phyloP scores from a whole-genome alignment of 2,888 invertebrate species.

The Watsonalla binaria region DNA sequence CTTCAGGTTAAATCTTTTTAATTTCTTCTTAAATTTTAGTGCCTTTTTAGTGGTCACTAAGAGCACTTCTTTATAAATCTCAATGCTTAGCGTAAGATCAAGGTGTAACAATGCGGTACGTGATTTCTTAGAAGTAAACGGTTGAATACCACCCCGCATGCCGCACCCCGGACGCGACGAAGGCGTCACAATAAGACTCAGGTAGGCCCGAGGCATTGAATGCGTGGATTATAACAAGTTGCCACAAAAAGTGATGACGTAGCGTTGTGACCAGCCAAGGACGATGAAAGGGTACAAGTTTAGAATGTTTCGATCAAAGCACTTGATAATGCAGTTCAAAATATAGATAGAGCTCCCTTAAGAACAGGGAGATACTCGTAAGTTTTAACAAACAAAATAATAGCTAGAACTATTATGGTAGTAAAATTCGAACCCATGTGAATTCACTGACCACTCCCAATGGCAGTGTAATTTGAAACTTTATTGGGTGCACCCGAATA shows the following conservation, averaged over 20 bases:
- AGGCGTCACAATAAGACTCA: neutral
- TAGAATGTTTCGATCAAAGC: neutral
- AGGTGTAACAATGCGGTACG: neutral
- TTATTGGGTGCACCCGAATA: no score
- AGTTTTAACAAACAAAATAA: no score
- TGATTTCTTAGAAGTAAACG: neutral
- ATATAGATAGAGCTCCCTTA: no score
- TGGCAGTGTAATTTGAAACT: no score
- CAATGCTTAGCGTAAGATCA: neutral
- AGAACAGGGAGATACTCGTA: no score
- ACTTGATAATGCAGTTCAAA: neutral
- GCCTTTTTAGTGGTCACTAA: no score
- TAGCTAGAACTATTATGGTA: no score
- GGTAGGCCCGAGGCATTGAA: neutral
- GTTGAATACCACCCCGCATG: neutral
- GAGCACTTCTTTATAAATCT: no score
- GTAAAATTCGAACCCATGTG: no score
- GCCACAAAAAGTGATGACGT: neutral
- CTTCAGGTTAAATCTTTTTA: no score
- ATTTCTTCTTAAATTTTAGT: no score
- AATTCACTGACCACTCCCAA: no score
- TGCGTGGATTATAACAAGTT: neutral
- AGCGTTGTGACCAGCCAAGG: neutral
- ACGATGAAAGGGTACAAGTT: neutral
- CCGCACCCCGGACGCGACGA: neutral